These are phyloP conservation scores for Oreocharis arfaki DNA, from an alignment of 2,113 vertebrate species.

Conservation along the genomic window DNA sequence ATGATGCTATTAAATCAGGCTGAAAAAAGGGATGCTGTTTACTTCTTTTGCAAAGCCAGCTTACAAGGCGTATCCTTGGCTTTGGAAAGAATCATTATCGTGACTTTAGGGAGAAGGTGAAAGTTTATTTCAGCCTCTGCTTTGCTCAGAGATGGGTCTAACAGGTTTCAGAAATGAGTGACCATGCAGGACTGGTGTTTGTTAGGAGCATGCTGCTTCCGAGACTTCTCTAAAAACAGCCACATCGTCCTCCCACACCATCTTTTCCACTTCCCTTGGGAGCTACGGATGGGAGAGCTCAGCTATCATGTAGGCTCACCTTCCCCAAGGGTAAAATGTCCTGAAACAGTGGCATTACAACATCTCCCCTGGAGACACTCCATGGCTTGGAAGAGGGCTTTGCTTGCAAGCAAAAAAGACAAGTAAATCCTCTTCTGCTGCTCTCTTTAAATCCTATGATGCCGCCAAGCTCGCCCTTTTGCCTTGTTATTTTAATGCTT, in stretches of 20 bases:
- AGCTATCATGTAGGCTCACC: not conserved
- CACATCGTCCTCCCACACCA: not conserved
- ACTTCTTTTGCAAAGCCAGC: not conserved
- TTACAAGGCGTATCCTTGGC: not conserved
- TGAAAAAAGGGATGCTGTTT: not conserved
- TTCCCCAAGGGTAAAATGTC: not conserved
- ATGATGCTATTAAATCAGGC: conserved; percentile 9
- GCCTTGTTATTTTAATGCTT: conserved; percentile 29
- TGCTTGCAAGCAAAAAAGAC: conserved; percentile 5
- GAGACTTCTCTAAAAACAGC: not conserved
- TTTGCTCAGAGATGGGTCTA: not conserved
- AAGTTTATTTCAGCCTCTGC: not conserved
- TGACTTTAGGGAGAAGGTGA: not conserved
- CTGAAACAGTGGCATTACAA: not conserved
- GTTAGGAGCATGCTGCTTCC: not conserved
- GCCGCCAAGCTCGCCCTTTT: not conserved
- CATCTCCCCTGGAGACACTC: not conserved
- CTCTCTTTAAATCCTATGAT: not conserved
- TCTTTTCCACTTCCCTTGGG: not conserved
- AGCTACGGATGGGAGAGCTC: not conserved
- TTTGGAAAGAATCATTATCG: not conserved
- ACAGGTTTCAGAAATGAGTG: not conserved
- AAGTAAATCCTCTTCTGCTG: conserved; percentile 25
- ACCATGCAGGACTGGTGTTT: not conserved
- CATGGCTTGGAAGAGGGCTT: not conserved